phyloP scores from a whole-genome alignment of 2,797 vertebrate genomes.

The Siniperca scherzeri region DNA sequence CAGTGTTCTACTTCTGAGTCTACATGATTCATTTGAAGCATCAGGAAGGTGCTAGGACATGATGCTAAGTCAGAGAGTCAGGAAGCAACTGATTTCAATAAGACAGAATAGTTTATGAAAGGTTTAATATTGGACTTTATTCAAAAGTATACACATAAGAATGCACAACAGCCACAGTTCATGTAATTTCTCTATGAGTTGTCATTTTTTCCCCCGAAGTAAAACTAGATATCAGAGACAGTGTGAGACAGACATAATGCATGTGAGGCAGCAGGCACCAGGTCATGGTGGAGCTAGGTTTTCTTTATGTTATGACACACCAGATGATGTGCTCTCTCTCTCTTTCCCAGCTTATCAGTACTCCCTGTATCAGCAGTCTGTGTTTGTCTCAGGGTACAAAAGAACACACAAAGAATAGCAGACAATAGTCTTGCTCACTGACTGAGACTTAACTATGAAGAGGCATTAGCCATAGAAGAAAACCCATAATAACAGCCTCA shows the following conservation, averaged over 20 bases:
- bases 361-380: not conserved
- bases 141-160: not conserved
- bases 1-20: slow-evolving; percentile 31
- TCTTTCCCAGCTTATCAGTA: slow-evolving; percentile 14
- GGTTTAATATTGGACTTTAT: not conserved
- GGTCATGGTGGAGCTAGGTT: slow-evolving; percentile 13
- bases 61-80: slow-evolving; percentile 1
- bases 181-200: not conserved
- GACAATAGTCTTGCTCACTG: not conserved
- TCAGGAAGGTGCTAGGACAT: not conserved
- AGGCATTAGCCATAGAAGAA: not conserved
- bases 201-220: no score
- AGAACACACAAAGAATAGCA: not conserved
- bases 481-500: not conserved
- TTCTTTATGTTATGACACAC: slow-evolving; percentile 16
- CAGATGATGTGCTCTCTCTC: slow-evolving; percentile 9
- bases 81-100: slow-evolving; percentile 1
- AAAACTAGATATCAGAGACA: slow-evolving; percentile 6
- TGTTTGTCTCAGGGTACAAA: slow-evolving; percentile 9
- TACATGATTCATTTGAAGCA: slow-evolving; percentile 21
- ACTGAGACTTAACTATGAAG: not conserved
- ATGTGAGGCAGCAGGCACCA: slow-evolving; percentile 14
- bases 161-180: not conserved
- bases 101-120: slow-evolving; percentile 2
- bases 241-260: slow-evolving; percentile 3